A percentile compares a stretch with the other conserved stretches of the same genome.
phyloP scores from a whole-genome alignment of 30 jellyfish, hydroid and myxozoan species.

The Aurelia sp. region DNA sequence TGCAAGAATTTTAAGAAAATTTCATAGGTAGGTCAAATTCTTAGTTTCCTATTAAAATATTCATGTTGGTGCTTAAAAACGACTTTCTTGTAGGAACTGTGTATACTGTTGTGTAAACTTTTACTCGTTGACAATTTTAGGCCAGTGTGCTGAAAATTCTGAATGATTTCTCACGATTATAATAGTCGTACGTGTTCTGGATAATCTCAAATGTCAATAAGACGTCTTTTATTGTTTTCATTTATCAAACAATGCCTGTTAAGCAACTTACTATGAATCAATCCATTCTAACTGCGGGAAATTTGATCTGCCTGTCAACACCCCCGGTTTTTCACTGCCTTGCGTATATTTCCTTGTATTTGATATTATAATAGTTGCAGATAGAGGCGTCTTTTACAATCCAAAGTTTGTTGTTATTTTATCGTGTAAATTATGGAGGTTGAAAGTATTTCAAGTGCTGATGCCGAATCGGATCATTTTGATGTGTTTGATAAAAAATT shows the following conservation, averaged over 20 bases:
- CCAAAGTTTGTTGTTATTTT: neutral
- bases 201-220: neutral
- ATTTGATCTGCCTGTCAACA: conserved; percentile 12
- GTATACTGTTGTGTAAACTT: too few species aligned
- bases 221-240: conserved; percentile 9
- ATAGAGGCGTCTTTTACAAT: too few species aligned
- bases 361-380: neutral
- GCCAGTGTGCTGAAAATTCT: too few species aligned
- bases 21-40: too few species aligned
- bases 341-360: neutral
- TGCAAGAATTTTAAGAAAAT: too few species aligned
- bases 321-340: neutral
- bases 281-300: too few species aligned
- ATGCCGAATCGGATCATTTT: neutral
- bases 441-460: neutral
- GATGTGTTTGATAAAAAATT: conserved; percentile 14
- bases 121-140: too few species aligned
- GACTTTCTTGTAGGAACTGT: too few species aligned
- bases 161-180: conserved; percentile 8
- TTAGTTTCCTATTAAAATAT: too few species aligned
- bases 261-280: neutral
- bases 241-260: conserved; percentile 39
- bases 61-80: too few species aligned
- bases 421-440: conserved; percentile 19
- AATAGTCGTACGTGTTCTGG: neutral